A percentile compares a stretch with the other conserved stretches of the same genome.
These are phyloP conservation scores for Poeciliopsis occidentalis DNA, from an alignment of 2,113 vertebrate genomes.

Conservation along the genomic window DNA sequence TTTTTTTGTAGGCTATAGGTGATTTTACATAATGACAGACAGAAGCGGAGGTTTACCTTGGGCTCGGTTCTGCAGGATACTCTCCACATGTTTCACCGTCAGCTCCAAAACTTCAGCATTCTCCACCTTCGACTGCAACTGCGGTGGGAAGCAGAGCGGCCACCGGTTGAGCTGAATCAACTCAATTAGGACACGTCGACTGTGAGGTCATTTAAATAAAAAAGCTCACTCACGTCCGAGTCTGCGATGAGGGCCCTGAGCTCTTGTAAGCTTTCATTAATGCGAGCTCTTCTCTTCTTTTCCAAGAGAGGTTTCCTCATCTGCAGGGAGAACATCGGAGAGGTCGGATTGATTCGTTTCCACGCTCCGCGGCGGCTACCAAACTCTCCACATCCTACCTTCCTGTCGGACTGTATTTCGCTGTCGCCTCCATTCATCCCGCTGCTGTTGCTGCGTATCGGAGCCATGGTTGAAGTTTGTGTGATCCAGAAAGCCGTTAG, in stretches of 20 bases:
- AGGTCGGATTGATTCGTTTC: background rate
- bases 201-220: background rate
- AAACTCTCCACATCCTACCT: conserved; percentile 72
- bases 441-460: conserved; percentile 68
- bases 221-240: conserved; percentile 80
- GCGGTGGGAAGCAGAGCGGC: background rate
- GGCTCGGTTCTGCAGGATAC: conserved; percentile 79
- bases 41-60: conserved; percentile 76
- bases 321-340: conserved; percentile 61
- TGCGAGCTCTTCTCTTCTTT: conserved; percentile 90
- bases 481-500: conserved; percentile 64
- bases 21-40: background rate
- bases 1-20: no score
- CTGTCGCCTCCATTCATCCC: conserved; percentile 58
- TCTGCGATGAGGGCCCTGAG: conserved; percentile 85
- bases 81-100: conserved; percentile 89
- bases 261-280: conserved; percentile 92
- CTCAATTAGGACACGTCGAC: background rate
- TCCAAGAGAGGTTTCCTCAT: conserved; percentile 91
- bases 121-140: conserved; percentile 91
- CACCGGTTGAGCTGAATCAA: background rate
- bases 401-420: conserved; percentile 78
- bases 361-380: no score
- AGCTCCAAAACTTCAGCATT: conserved; percentile 93
- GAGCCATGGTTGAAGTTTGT: conserved; percentile 74